A percentile compares a stretch with the other conserved stretches of the same genome.
phyloP scores from a whole-genome alignment of 2,797 vertebrate species.

The Myotis findleyi region DNA sequence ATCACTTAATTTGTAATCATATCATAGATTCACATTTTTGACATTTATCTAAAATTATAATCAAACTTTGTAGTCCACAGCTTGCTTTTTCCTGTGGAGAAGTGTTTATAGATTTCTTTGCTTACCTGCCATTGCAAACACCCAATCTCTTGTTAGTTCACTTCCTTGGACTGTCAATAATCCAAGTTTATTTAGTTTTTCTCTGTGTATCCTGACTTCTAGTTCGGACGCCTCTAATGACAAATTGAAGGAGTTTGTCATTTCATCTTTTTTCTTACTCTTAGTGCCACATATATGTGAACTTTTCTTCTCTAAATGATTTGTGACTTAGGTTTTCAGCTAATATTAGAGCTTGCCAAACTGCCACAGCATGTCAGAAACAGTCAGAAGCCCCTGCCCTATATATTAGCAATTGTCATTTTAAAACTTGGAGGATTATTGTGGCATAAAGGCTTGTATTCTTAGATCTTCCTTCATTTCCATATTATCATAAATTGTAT shows the following conservation, averaged over 20 bases:
- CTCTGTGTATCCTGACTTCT: neutral
- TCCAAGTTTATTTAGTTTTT: neutral
- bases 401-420: neutral
- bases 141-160: neutral
- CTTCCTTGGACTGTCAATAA: neutral
- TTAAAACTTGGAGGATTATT: neutral
- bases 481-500: neutral
- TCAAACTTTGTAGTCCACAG: neutral
- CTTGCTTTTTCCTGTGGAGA: neutral
- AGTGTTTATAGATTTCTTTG: neutral
- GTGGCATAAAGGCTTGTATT: neutral
- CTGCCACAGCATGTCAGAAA: neutral
- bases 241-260: neutral
- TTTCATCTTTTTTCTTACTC: neutral
- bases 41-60: neutral
- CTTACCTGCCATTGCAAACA: neutral
- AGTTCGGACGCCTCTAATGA: neutral
- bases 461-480: neutral
- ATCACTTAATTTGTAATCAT: neutral
- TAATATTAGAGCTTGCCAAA: neutral
- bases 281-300: neutral
- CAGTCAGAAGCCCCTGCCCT: no score
- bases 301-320: neutral
- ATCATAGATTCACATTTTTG: neutral
- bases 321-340: neutral